Evolutionary conservation across 2,888 invertebrate genomes (phyloP).

Genomic region (Temnothorax unifasciatus): DNA sequence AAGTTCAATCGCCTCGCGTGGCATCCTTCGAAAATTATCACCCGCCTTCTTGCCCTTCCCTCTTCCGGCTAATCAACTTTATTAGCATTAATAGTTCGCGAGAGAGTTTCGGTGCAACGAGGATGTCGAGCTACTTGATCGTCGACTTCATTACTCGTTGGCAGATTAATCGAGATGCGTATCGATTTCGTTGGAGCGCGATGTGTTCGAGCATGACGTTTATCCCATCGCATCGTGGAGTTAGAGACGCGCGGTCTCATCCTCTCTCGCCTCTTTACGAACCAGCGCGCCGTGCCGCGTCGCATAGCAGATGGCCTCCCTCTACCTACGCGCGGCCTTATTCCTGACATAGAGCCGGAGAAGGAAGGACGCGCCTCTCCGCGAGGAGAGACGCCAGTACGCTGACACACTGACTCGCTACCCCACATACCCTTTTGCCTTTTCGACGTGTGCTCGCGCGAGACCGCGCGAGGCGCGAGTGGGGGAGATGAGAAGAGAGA

Average conservation of each 20-base stretch:
- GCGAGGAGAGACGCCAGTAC: slow-evolving; percentile 82
- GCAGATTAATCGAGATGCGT: slow-evolving; percentile 10
- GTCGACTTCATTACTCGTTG: slow-evolving; percentile 53
- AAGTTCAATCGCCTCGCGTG: slow-evolving; percentile 43
- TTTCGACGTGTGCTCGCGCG: slow-evolving; percentile 73
- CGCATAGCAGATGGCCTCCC: slow-evolving; percentile 68
- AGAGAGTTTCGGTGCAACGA: background rate
- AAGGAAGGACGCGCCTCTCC: slow-evolving; percentile 77
- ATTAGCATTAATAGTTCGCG: background rate
- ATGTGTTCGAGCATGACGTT: slow-evolving; percentile 4
- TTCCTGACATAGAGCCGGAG: slow-evolving; percentile 80
- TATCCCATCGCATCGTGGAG: background rate
- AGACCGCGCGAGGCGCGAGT: slow-evolving; percentile 30
- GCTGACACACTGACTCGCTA: slow-evolving; percentile 86
- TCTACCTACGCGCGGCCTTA: slow-evolving; percentile 83
- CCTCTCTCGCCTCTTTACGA: slow-evolving; percentile 63
- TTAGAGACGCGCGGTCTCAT: slow-evolving; percentile 56
- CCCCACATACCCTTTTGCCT: slow-evolving; percentile 86
- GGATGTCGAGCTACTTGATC: background rate
- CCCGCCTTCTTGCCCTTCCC: background rate
- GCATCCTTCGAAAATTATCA: background rate
- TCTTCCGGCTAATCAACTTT: background rate
- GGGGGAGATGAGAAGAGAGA: slow-evolving; percentile 41
- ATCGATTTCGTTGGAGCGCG: slow-evolving; percentile 27
- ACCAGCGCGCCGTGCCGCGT: slow-evolving; percentile 11